Base-by-base conservation (phyloP, 2,113 vertebrate species). In the Lasiurus borealis region DNA sequence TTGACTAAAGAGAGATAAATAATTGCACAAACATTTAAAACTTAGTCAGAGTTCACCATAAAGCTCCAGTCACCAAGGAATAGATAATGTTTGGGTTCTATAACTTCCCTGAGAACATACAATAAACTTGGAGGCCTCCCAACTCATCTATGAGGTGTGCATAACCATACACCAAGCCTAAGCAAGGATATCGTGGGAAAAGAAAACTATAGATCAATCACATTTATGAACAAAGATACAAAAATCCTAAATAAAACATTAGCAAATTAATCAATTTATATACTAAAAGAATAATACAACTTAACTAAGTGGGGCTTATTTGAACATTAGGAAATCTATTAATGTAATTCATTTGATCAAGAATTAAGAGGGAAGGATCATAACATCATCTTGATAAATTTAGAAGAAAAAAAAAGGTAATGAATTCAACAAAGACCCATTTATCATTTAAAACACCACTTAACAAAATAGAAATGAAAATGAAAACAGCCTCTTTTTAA, bases 321-420 rank as follows among this genome's bases (percentile, higher is more conserved):
- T 89, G 69, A 95, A 62, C 29, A 36, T 54, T 57, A 81, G 57
- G n/a, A 95, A 95, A 77, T 77, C 50, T 91, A 64, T 62, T 52
- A 89, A 1, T 21, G 3, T 82, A 82, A 90, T 87, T 85, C 40
- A 85, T 87, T 94, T 96, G 59, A 90, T 94, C 66, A 92, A 81
- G 12, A 95, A 90, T 91, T 91, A 84, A 66, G 82, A 95, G 15
- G 29, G 36, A 9, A 88, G 93, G 85, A 44, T 94, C 50, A 64
- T 68, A 81, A 77, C 6, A 50, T 71, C 36, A 46, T 77, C 64
- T 44, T 69, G 71, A 84, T 71, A 75, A 31, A 91, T 93, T 93
- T 80, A 57, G 59, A 52, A 85, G 78, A 77, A 95, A 76, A 82
- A 77, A 95, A 76, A 95, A 76, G 46, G 44, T 85, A 69, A 80